Evolutionary conservation across 2,113 vertebrate genomes (phyloP), one percentile per base, ranked within the genome.

Genomic region (Polyodon spathula): DNA sequence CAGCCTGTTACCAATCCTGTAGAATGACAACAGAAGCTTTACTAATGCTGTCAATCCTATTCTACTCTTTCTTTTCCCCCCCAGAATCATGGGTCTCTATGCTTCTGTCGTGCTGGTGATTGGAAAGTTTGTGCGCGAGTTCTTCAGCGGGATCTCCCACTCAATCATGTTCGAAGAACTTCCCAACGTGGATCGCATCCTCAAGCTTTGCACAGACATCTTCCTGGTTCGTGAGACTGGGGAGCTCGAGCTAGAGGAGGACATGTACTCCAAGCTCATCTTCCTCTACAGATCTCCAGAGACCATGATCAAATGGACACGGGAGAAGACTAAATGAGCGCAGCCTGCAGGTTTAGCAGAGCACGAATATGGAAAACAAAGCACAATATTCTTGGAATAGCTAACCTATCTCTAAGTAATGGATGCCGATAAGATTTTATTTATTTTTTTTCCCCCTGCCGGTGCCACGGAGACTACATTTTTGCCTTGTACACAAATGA

Each of bases 231-330:
- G 95, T 72, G 95, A 98, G 83, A 97, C 95, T 1, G 95, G 95
- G n/a, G 95, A 97, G 78, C 84, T 98, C 80, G 95, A 98, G 82
- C 82, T 98, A 37, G 95, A 98, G 71, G 95, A 97, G 78, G 95
- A 98, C 71, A 86, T 98, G 64, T 98, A 97, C 12, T 80, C 93
- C 78, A 98, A 97, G 70, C 84, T 98, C 60, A 98, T 98, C 83
- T 98, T 98, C 91, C 86, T 98, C n/a, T 98, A 98, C 72, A 92
- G 95, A 63, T 97, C 94, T 9, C 95, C 95, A 73, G 95, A 98
- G 79, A 98, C 95, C 5, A 98, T 98, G 95, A 98, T 98, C 88
- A 98, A 97, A 78, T 98, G 95, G 95, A 98, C 95, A 68, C 88
- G 95, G 67, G 95, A 98, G 77, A 98, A 98, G 81, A 92, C 88